phyloP scores from a whole-genome alignment of 1,140 invertebrate genomes.

The Sesamia nonagrioides region DNA sequence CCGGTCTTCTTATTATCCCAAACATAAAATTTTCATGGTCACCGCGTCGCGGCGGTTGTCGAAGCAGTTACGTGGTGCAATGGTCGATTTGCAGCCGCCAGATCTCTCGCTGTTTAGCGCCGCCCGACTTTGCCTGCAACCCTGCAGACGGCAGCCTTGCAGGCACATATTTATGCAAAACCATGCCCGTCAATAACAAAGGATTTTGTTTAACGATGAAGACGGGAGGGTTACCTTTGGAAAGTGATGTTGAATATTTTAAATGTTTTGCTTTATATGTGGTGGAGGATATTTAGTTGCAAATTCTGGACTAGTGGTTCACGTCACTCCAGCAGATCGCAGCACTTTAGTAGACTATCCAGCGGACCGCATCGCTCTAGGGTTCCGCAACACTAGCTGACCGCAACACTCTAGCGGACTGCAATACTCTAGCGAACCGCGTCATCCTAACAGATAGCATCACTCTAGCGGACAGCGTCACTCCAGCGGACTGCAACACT shows the following conservation, averaged over 20 bases:
- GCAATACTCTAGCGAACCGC: too few species aligned
- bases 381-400: too few species aligned
- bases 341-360: too few species aligned
- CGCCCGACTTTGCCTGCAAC: slow-evolving; percentile 20
- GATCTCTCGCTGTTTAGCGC: slow-evolving; percentile 19
- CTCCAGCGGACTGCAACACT: too few species aligned
- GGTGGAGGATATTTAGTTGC: neutral
- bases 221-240: neutral
- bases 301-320: too few species aligned
- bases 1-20: neutral
- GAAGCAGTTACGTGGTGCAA: slow-evolving; percentile 58
- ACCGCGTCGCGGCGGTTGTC: slow-evolving; percentile 53
- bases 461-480: too few species aligned
- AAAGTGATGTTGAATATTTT: neutral
- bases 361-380: too few species aligned
- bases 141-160: neutral
- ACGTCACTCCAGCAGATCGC: neutral
- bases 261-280: neutral
- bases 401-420: too few species aligned
- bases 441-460: too few species aligned
- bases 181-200: slow-evolving; percentile 25
- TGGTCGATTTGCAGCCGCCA: slow-evolving; percentile 36
- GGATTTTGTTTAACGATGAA: slow-evolving; percentile 20
- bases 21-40: slow-evolving; percentile 6
- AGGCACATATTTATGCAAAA: slow-evolving; percentile 24